Evolutionary conservation across 2,888 invertebrate species (phyloP).

Genomic region (Chymomyza procnemis): DNA sequence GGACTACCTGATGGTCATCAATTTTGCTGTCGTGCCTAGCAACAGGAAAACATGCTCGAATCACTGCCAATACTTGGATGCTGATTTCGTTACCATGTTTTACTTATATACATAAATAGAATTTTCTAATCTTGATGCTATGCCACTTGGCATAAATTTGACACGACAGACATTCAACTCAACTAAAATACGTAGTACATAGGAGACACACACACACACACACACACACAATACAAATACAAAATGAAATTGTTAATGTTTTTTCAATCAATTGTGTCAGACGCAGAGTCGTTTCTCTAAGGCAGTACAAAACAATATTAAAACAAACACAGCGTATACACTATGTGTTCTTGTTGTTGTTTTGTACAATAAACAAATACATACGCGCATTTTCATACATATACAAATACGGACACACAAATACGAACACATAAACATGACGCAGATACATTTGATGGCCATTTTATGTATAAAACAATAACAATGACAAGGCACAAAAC

Average conservation of each 20-base stretch:
- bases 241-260: conserved; percentile 49
- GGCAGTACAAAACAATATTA: conserved; percentile 22
- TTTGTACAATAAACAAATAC: not conserved
- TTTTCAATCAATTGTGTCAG: conserved; percentile 61
- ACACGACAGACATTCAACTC: conserved; percentile 63
- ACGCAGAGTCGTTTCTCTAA: not conserved
- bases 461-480: conserved; percentile 40
- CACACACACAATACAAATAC: conserved; percentile 12
- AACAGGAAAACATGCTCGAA: conserved; percentile 15
- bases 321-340: conserved; percentile 44
- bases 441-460: conserved; percentile 41
- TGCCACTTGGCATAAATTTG: conserved; percentile 35
- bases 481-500: conserved; percentile 7
- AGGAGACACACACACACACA: conserved; percentile 2
- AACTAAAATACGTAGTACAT: conserved; percentile 38
- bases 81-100: not conserved
- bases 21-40: conserved; percentile 30
- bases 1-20: conserved; percentile 42
- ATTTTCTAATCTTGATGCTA: conserved; percentile 35
- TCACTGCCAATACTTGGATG: not conserved
- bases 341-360: not conserved
- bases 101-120: conserved; percentile 30
- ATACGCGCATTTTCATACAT: conserved; percentile 13
- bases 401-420: conserved; percentile 21
- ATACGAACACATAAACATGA: conserved; percentile 5